Evolutionary conservation across 1,140 invertebrate species (phyloP), one percentile per base, ranked within the genome.

Genomic region (Cydia splendana): DNA sequence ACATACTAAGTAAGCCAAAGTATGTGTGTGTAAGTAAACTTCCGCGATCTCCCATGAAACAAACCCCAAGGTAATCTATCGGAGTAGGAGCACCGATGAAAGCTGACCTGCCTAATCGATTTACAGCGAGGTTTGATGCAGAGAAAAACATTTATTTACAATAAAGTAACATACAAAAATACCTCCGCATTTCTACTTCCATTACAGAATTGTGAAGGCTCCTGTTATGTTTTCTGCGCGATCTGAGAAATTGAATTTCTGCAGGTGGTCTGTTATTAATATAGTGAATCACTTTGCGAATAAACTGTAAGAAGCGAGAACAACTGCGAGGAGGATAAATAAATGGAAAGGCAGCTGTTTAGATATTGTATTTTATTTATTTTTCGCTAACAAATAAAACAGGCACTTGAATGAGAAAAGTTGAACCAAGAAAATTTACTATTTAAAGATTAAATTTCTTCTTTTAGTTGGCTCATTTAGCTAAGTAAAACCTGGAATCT

Each of bases 71-170:
- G 74, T 80, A 86, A 88, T 88, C 82, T 85, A 78, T 75, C 78
- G 73, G 79, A 88, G 85, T 87, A 89, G 80, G 69, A 73, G 76
- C 80, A 79, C 82, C 84, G 86, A 82, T 81, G 84, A 89, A 88
- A 88, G 82, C 85, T 82, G 84, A 81, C 84, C 83, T 83, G 79
- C 85, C 86, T 86, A 88, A 90, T 89, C 85, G 86, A 88, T 90
- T 88, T 90, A 88, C 80, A 84, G 82, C 83, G 79, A 67, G 77
- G 78, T 78, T 79, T 77, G 82, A 79, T 82, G 87, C 84, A 78
- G 74, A 77, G 76, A 76, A 83, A 87, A 88, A 85, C 84, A 79
- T 84, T 83, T 87, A 79, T 85, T 81, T 85, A 86, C 80, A 84
- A 80, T 79, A 78, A 80, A 81, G 83, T 80, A 84, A 82, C 30